Evolutionary conservation across 2,113 vertebrate genomes (phyloP).

Genomic region (Cheilinus undulatus): DNA sequence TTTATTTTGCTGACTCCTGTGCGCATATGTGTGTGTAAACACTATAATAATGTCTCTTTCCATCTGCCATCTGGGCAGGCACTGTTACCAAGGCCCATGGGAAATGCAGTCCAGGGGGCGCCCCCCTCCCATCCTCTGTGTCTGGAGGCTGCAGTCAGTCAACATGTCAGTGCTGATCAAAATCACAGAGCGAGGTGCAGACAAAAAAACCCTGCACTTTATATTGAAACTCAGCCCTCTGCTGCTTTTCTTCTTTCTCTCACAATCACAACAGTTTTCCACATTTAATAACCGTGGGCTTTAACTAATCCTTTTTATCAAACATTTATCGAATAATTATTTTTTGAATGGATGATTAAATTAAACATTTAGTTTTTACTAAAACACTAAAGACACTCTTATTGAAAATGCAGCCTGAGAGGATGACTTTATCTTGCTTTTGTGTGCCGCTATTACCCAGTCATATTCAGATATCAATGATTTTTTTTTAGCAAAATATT

Average conservation of each 20-base stretch:
- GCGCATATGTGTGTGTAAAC: neutral
- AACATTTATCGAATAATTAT: neutral
- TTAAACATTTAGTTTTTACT: neutral
- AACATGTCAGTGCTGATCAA: constrained; percentile 63
- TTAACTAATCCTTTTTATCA: neutral
- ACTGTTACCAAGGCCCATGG: constrained; percentile 66
- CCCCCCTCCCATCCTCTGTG: constrained; percentile 13
- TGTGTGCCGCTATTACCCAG: neutral
- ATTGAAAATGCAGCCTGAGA: neutral
- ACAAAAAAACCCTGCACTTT: constrained; percentile 25
- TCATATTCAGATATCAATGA: neutral
- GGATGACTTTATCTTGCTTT: neutral
- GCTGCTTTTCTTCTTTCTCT: neutral
- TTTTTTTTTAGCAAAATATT: neutral
- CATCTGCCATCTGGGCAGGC: constrained; percentile 70
- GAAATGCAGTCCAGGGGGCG: constrained; percentile 65
- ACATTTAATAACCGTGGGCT: neutral
- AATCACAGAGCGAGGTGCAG: constrained; percentile 29
- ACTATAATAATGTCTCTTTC: constrained; percentile 21
- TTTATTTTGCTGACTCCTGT: constrained; percentile 36
- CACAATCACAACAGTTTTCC: neutral
- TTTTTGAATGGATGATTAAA: neutral
- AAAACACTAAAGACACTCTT: neutral
- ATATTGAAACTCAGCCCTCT: neutral
- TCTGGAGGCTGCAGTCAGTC: constrained; percentile 62